A percentile compares a stretch with the other conserved stretches of the same genome.
phyloP scores from a whole-genome alignment of 2,888 invertebrate genomes.

The Siphlonurus alternatus region DNA sequence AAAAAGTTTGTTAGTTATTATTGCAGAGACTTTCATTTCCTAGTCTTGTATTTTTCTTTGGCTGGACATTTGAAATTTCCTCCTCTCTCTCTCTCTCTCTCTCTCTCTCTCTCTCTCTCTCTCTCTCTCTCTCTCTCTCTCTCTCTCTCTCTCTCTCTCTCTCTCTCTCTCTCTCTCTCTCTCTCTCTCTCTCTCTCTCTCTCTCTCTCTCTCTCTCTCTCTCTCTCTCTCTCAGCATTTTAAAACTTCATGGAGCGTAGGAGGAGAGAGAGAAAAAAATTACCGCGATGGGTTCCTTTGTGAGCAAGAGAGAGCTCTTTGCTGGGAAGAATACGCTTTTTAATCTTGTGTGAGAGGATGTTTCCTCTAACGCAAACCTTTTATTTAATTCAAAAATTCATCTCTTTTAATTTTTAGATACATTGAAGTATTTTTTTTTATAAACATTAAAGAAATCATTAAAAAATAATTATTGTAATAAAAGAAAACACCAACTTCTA shows the following conservation, averaged over 20 bases:
- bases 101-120: no score
- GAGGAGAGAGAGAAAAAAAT: neutral
- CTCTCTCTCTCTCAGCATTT: no score
- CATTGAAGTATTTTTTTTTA: neutral
- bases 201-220: no score
- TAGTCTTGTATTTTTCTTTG: constrained; percentile 3
- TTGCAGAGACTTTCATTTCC: neutral
- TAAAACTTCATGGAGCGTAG: neutral
- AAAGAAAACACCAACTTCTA: no score
- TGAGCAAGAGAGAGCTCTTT: neutral
- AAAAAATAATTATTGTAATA: neutral
- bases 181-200: no score
- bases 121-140: no score
- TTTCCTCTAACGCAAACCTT: neutral
- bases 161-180: no score
- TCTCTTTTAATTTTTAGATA: neutral
- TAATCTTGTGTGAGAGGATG: neutral
- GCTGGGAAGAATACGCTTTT: neutral
- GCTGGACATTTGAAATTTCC: constrained; percentile 4
- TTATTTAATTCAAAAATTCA: neutral
- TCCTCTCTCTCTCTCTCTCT: neutral
- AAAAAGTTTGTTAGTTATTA: neutral
- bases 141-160: no score
- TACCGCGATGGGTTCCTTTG: neutral
- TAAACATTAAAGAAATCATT: neutral